A percentile compares a stretch with the other conserved stretches of the same genome.
Conservation (phyloP, 2,113 vertebrate species). For the Microcebus murinus region DNA sequence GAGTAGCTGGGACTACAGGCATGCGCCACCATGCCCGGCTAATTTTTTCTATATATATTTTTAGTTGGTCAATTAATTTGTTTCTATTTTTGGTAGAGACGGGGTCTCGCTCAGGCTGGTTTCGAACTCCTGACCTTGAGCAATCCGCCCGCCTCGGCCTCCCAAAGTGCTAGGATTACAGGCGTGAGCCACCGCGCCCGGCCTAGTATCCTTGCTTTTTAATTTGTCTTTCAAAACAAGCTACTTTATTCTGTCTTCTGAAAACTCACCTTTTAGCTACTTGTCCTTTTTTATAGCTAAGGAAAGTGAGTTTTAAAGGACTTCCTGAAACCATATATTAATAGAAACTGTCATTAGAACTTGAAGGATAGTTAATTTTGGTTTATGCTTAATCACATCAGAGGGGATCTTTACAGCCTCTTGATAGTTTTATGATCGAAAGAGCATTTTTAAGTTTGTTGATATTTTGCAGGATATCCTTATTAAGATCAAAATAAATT, state of each 20-base stretch:
- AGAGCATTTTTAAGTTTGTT: neutral
- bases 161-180: no score
- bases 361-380: neutral
- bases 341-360: neutral
- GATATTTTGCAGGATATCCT: neutral
- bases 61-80: no score
- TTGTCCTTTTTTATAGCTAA: neutral
- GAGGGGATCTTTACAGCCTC: neutral
- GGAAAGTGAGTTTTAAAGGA: slow-evolving; percentile 15
- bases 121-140: no score
- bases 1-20: no score
- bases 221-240: neutral
- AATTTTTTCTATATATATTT: no score
- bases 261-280: neutral
- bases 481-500: neutral
- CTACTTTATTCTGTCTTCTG: neutral
- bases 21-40: no score
- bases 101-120: no score
- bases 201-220: neutral
- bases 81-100: no score
- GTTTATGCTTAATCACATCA: neutral
- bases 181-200: no score
- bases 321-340: neutral
- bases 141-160: no score
- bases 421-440: neutral